These are phyloP conservation scores for Butorides virescens DNA, from an alignment of 2,113 vertebrate genomes.

Conservation along the genomic window DNA sequence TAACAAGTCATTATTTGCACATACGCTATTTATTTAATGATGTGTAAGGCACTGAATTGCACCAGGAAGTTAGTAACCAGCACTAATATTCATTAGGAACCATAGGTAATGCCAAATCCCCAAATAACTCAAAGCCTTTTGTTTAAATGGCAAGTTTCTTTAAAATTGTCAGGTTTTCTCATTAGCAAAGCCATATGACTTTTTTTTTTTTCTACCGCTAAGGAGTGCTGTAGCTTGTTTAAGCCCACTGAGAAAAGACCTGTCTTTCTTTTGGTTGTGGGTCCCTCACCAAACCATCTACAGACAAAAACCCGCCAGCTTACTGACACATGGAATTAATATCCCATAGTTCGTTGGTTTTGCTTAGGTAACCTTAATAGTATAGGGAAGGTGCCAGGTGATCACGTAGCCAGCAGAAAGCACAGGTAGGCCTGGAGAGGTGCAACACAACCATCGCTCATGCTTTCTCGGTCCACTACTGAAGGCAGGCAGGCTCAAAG, in stretches of 20 bases:
- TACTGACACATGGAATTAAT: background rate
- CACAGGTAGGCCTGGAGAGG: background rate
- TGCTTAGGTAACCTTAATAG: background rate
- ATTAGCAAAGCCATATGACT: background rate
- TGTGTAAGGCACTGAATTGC: background rate
- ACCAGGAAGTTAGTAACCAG: background rate
- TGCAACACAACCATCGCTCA: background rate
- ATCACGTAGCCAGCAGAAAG: background rate
- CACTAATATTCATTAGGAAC: background rate
- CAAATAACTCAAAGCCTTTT: background rate
- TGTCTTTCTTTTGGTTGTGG: background rate
- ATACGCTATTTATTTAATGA: background rate
- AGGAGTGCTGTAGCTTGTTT: background rate
- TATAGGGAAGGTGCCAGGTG: background rate
- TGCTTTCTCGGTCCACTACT: background rate
- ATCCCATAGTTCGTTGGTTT: background rate
- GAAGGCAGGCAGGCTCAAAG: background rate
- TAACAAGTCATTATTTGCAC: background rate
- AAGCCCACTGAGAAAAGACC: background rate
- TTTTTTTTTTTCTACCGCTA: background rate
- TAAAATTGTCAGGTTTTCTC: background rate
- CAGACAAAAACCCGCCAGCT: background rate
- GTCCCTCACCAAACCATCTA: background rate
- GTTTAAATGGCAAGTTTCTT: background rate
- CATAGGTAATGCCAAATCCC: background rate